Base-by-base conservation (phyloP, 2,888 invertebrate genomes). In the Cancer borealis region DNA sequence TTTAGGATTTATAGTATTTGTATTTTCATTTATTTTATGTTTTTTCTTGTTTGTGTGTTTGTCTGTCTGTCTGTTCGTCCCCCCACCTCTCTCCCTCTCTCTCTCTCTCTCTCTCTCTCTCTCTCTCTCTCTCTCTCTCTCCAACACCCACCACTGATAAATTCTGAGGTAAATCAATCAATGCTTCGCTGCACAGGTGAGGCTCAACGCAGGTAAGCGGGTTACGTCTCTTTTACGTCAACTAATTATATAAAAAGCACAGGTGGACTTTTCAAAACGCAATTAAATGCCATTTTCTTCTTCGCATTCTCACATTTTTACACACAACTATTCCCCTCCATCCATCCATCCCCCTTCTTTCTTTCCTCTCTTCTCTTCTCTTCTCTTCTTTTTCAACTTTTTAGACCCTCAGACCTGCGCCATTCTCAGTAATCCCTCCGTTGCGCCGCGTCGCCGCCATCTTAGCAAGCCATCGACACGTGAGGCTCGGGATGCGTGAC, bases 41-140 rank as follows among this genome's bases (percentile, higher is more conserved):
- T 12, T 49, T 49, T 49, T 49, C 6, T 12, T 49, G 6, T 49
- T 3, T 49, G 49, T 49, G 73, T 73, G 73, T 73, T n/a, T 73
- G n/a, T n/a, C 4, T 4, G n/a, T 73, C n/a, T n/a, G 73, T 73
- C 73, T 73, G 21, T 73, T n/a, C 1, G n/a, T 66, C 21, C 1
- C 79, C 30, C 79, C 30, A 30, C 30, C 79, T 79, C 26, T 79
- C 30, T 79, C 79, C 30, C 79, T 79, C 79, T 79, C 30, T 79
- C 79, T 79, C 79, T 79, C 79, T 79, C 79, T 79, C 79, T 79
- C 79, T 79, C 79, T 79, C 79, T 79, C 79, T 79, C 79, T 79
- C 79, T 79, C 79, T 79, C 79, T 79, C 79, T 79, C 79, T 79
- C 79, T 79, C 79, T 79, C 79, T 79, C 79, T 79, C 79, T 30